A percentile compares a stretch with the other conserved stretches of the same genome.
phyloP scores from a whole-genome alignment of 2,797 vertebrate species.

The Pagetopsis macropterus region DNA sequence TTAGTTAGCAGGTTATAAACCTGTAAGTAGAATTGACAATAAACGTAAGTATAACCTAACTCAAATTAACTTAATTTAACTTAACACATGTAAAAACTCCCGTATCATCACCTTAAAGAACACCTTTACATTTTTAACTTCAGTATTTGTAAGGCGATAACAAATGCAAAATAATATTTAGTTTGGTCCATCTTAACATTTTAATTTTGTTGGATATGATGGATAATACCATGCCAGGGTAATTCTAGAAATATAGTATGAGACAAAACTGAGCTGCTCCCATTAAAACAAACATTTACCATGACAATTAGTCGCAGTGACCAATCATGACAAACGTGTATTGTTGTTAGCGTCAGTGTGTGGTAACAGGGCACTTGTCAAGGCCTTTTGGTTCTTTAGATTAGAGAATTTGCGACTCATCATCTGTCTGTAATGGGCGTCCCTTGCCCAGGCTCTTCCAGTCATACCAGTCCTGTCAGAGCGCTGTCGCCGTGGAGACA shows the following conservation, averaged over 20 bases:
- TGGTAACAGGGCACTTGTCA: constrained; percentile 30
- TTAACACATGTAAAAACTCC: no score
- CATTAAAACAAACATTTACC: neutral
- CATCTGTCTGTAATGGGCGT: constrained; percentile 19
- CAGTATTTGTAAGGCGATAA: neutral
- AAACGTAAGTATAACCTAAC: no score
- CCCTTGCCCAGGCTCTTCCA: constrained; percentile 4
- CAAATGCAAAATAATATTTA: neutral
- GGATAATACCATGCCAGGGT: neutral
- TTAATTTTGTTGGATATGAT: neutral
- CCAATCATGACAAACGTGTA: constrained; percentile 26
- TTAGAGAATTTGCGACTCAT: constrained; percentile 9
- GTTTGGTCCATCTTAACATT: neutral
- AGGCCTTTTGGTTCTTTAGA: constrained; percentile 22
- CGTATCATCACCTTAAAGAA: no score
- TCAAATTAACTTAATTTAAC: no score
- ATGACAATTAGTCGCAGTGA: neutral
- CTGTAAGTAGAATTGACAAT: no score
- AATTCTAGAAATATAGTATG: neutral
- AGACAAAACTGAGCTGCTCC: neutral
- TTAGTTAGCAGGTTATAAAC: no score
- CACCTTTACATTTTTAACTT: neutral
- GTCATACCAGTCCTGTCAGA: neutral
- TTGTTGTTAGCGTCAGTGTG: constrained; percentile 8
- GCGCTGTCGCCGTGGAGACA: constrained; percentile 5